Percentiles rank a stretch among this genome's conserved stretches.
Evolutionary conservation across 2,113 vertebrate genomes (phyloP).

Genomic region (Campylorhamphus procurvoides): DNA sequence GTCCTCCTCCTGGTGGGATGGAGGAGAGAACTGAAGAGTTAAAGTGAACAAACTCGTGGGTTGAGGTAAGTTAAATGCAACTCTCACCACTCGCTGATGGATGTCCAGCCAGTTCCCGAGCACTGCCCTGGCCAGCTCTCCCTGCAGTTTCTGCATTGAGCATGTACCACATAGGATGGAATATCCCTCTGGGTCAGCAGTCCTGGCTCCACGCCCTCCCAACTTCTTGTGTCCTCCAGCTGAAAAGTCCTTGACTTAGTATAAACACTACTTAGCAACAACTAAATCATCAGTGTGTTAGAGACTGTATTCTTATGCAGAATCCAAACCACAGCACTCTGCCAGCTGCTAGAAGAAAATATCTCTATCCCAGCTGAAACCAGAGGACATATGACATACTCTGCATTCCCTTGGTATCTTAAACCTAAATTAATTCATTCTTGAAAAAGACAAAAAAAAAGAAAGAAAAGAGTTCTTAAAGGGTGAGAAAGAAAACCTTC

Average conservation of each 20-base stretch:
- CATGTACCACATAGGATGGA: not conserved
- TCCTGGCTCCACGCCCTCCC: not conserved
- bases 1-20: not conserved
- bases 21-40: not conserved
- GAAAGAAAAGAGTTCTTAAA: not conserved
- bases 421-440: not conserved
- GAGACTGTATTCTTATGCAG: not conserved
- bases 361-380: not conserved
- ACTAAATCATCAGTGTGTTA: not conserved
- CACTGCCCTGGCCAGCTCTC: not conserved
- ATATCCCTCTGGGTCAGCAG: not conserved
- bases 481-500: not conserved
- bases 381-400: not conserved
- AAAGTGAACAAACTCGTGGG: not conserved
- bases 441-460: not conserved
- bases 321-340: not conserved
- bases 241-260: not conserved
- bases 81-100: not conserved
- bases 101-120: not conserved
- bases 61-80: not conserved
- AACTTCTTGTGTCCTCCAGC: not conserved
- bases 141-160: not conserved
- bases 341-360: not conserved
- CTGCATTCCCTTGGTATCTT: not conserved
- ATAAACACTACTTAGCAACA: not conserved